Evolutionary conservation across 2,797 vertebrate genomes (phyloP).

Genomic region (Selene dorsalis): DNA sequence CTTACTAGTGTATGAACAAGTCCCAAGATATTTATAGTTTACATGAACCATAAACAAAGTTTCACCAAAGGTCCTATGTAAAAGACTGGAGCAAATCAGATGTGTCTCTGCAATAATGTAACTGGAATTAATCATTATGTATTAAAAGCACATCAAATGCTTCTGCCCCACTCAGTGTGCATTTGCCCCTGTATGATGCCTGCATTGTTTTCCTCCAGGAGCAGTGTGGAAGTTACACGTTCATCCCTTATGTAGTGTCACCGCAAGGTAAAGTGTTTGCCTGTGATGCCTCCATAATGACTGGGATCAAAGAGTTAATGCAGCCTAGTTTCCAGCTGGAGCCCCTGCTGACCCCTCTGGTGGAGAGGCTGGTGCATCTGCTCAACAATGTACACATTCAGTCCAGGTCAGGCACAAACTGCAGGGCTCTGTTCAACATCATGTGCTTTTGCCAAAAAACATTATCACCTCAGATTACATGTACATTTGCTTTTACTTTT

Average conservation of each 20-base stretch:
- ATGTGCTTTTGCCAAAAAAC: slow-evolving; percentile 8
- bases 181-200: not conserved
- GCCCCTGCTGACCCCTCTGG: slow-evolving; percentile 86
- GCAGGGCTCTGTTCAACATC: not conserved
- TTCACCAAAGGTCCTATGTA: not conserved
- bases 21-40: not conserved
- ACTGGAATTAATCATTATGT: not conserved
- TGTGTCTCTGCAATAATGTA: not conserved
- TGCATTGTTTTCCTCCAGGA: slow-evolving; percentile 79
- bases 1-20: not conserved
- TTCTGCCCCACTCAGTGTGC: not conserved
- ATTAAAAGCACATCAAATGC: not conserved
- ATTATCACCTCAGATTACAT: slow-evolving; percentile 13
- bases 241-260: slow-evolving; percentile 91
- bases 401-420: slow-evolving; percentile 84
- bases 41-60: not conserved
- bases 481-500: not conserved
- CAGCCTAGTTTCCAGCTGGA: slow-evolving; percentile 87
- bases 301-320: slow-evolving; percentile 86
- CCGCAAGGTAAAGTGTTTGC: slow-evolving; percentile 89
- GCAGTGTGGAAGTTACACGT: slow-evolving; percentile 88
- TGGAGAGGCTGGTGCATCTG: slow-evolving; percentile 83
- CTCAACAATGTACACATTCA: slow-evolving; percentile 87
- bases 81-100: not conserved
- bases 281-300: slow-evolving; percentile 85